Conservation (phyloP, 1,140 invertebrate genomes). For the Neodiprion fabricii region DNA sequence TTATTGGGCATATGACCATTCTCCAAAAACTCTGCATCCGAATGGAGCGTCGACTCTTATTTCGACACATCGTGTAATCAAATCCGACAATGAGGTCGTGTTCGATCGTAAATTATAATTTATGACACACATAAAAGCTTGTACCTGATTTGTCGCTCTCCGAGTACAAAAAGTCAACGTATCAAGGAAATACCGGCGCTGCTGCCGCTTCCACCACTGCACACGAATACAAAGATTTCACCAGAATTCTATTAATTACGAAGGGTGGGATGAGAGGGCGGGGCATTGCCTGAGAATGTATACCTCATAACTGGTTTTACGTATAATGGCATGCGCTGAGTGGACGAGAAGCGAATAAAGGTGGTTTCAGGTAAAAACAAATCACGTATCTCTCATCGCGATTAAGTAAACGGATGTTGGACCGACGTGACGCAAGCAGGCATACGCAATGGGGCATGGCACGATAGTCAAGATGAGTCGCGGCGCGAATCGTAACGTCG, state of each 20-base stretch:
- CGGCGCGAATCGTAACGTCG: neutral
- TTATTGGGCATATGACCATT: too few relatives aligned
- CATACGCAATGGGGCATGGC: neutral
- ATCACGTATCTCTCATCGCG: neutral
- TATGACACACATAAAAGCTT: too few relatives aligned
- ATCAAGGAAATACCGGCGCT: too few relatives aligned
- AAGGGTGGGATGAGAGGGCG: neutral
- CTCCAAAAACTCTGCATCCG: too few relatives aligned
- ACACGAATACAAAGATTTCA: neutral
- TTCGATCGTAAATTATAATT: too few relatives aligned
- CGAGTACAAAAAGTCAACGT: too few relatives aligned
- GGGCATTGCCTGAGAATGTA: neutral
- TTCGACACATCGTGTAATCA: too few relatives aligned
- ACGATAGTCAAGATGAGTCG: neutral
- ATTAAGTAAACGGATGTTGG: constrained; percentile 5
- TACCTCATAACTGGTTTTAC: neutral
- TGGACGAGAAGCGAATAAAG: neutral
- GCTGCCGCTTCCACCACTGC: too few relatives aligned
- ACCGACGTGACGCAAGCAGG: neutral
- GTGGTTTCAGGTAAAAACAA: neutral
- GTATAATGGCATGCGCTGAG: neutral
- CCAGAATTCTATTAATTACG: neutral
- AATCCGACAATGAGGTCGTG: too few relatives aligned
- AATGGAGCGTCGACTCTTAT: too few relatives aligned
- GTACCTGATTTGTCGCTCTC: too few relatives aligned